Base-by-base conservation (phyloP, 1,140 invertebrate genomes). In the Apocrypta bakeri region DNA sequence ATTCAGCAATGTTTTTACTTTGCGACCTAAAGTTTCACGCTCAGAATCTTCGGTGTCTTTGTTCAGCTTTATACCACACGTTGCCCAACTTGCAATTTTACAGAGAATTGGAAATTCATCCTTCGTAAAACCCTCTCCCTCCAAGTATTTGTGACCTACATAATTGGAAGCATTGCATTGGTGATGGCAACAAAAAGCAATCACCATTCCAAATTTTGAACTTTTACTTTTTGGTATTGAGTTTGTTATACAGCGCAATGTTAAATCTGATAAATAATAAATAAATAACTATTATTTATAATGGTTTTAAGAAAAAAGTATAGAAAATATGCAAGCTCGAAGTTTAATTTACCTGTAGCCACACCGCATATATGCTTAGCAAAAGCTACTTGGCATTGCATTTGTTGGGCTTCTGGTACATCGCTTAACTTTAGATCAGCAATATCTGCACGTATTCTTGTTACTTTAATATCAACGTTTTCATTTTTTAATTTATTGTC, bases 121-220 rank as follows among this genome's bases (percentile, higher is more conserved):
- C 0, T 87, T 86, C 1, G 86, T 91, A 29, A 98, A 93, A 4
- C 93, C 94, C 83, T 94, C 88, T 48, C 80, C 87, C 88, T 92
- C 84, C 31, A 96, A 90, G 84, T 93, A 95, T 1, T 92, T 71
- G 86, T 94, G 94, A 2, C 96, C 97, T 40, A 95, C 93, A 89
- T 96, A 97, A 0, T 93, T 89, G 31, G 89, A 89, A 93, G 95
- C 97, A 42, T 94, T 91, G 88, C 96, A 97, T 73, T 94, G 93
- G 91, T 98, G 97, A 92, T 98, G 97, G 90, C 97, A 98, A 89
- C 97, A 98, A 21, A 97, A 94, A 3, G 97, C 96, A 88, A 98
- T 94, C 17, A 96, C 88, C 21, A 96, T 85, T 4, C 96, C 97
- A 3, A 94, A 91, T 71, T 90, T 90, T 24, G 87, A 83, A 2